Conservation (phyloP, 2,888 invertebrate species). For the Cactoblastis cactorum region DNA sequence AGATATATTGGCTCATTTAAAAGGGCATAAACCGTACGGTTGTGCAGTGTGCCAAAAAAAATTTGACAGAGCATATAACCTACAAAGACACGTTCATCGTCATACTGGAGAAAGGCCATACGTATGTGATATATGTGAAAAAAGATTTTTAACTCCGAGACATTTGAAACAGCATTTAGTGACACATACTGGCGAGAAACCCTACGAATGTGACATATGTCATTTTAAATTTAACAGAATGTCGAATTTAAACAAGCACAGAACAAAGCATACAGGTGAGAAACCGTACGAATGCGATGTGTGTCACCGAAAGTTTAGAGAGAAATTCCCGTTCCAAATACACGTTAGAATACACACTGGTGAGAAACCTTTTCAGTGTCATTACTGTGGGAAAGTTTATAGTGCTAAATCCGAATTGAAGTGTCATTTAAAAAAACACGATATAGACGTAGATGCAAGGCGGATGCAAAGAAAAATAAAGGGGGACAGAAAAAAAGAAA, state of each 20-base stretch:
- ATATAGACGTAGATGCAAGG: no score
- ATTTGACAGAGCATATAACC: neutral
- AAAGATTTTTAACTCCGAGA: neutral
- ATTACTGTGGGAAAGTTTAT: neutral
- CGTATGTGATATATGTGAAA: neutral
- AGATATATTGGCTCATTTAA: neutral
- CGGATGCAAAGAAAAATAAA: no score
- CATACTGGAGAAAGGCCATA: neutral
- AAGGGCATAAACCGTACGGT: neutral
- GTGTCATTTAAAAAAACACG: neutral
- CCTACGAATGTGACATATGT: neutral
- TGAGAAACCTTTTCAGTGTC: neutral
- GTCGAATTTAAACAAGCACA: neutral
- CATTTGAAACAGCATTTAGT: neutral
- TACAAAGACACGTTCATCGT: neutral
- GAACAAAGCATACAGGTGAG: neutral
- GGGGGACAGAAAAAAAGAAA: no score
- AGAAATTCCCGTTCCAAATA: neutral
- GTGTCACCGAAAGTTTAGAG: neutral
- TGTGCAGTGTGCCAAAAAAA: neutral
- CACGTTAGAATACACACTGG: neutral
- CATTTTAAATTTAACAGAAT: neutral
- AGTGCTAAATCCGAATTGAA: neutral
- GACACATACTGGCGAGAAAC: neutral
- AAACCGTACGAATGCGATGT: neutral